These are phyloP conservation scores for Electrona antarctica DNA, from an alignment of 2,113 vertebrate species.

Conservation along the genomic window DNA sequence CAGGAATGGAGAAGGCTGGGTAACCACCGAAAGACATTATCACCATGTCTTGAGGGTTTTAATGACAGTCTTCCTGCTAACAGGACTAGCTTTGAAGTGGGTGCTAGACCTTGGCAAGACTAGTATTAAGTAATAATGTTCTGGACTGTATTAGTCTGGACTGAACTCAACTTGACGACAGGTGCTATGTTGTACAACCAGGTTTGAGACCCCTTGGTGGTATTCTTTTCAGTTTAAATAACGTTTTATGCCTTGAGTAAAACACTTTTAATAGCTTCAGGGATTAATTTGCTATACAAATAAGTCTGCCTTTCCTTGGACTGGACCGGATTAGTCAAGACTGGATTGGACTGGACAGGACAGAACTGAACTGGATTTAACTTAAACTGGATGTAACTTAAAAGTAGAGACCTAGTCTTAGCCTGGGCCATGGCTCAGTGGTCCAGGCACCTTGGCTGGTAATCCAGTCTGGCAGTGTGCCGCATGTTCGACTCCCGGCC, in stretches of 20 bases:
- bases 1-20: constrained; percentile 28
- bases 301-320: not conserved
- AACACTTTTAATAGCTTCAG: no score
- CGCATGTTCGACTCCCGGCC: no score
- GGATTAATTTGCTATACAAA: no score
- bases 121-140: not conserved
- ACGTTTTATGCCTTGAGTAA: no score
- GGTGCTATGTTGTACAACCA: no score
- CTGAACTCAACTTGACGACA: not conserved
- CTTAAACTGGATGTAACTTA: constrained; percentile 27
- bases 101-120: not conserved
- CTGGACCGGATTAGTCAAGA: not conserved
- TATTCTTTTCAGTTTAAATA: no score
- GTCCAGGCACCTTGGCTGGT: no score
- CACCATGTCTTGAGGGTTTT: constrained; percentile 54
- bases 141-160: not conserved
- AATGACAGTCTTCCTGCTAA: constrained; percentile 34
- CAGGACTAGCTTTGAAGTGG: not conserved
- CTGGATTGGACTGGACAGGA: not conserved
- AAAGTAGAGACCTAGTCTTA: constrained; percentile 15
- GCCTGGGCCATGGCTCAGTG: no score
- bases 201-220: no score
- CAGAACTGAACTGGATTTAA: not conserved
- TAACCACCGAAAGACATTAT: constrained; percentile 51
- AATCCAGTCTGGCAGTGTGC: no score